Percentiles rank a stretch among this genome's conserved stretches.
These are phyloP conservation scores for Baronia brevicornis DNA, from an alignment of 2,888 invertebrate species.

Conservation along the genomic window DNA sequence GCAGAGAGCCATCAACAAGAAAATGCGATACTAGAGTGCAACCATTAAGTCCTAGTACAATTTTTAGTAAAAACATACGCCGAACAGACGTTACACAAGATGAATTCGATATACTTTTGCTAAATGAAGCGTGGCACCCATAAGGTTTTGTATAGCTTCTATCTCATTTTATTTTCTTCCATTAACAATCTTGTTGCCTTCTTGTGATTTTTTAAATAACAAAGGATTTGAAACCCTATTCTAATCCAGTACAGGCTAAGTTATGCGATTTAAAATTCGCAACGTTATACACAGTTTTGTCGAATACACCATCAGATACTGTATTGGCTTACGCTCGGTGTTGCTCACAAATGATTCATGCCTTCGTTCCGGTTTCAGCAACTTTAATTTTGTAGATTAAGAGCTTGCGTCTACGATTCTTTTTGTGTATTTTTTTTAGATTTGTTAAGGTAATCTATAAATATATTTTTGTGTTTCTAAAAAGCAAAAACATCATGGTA, in stretches of 20 bases:
- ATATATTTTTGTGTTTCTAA: too few species aligned
- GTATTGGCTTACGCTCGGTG: slow-evolving; percentile 44
- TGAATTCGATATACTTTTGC: slow-evolving; percentile 71
- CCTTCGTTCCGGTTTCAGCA: slow-evolving; percentile 39
- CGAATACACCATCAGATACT: slow-evolving; percentile 38
- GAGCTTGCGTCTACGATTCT: slow-evolving; percentile 9
- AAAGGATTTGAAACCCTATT: slow-evolving; percentile 27
- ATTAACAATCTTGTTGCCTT: slow-evolving; percentile 26
- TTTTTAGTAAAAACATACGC: slow-evolving; percentile 50
- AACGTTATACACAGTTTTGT: slow-evolving; percentile 25
- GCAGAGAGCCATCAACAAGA: slow-evolving; percentile 30
- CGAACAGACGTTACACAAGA: slow-evolving; percentile 44
- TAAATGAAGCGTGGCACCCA: slow-evolving; percentile 69
- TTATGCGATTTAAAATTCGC: slow-evolving; percentile 6
- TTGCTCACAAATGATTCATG: slow-evolving; percentile 56
- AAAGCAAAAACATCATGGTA: too few species aligned
- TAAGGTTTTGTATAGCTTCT: slow-evolving; percentile 42
- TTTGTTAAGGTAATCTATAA: too few species aligned
- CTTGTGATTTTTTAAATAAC: not conserved
- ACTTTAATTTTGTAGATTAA: slow-evolving; percentile 27
- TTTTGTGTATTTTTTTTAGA: slow-evolving; percentile 11
- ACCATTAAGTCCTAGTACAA: slow-evolving; percentile 32
- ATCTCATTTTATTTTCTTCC: slow-evolving; percentile 41
- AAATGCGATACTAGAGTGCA: slow-evolving; percentile 27
- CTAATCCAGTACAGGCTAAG: slow-evolving; percentile 6